A percentile compares a stretch with the other conserved stretches of the same genome.
Conservation (phyloP, 1,140 invertebrate species). For the Aphis craccivora region DNA sequence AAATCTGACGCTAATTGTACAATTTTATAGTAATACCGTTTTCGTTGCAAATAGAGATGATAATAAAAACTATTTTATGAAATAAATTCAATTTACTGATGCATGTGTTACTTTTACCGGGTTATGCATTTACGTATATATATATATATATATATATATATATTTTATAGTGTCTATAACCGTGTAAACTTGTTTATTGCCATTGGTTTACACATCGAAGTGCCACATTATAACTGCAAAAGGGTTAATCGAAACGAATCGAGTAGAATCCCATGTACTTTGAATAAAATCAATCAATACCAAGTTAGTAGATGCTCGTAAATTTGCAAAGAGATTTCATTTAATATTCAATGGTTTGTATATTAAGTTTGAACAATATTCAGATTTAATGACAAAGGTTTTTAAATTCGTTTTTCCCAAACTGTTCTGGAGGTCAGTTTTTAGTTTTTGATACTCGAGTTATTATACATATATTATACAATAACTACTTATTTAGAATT, state of each 20-base stretch:
- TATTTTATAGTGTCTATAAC: background rate
- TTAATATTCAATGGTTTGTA: too few relatives aligned
- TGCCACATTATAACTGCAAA: background rate
- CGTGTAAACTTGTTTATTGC: background rate
- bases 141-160: background rate
- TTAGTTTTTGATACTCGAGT: background rate
- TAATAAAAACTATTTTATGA: conserved; percentile 15
- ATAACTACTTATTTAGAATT: background rate
- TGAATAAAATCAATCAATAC: conserved; percentile 2
- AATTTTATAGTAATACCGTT: background rate
- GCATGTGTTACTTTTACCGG: background rate
- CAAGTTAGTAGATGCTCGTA: background rate
- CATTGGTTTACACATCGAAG: background rate
- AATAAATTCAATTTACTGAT: conserved; percentile 24
- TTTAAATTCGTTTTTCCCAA: background rate
- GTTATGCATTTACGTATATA: background rate
- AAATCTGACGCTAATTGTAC: background rate
- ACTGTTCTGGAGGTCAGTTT: background rate
- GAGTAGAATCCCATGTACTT: background rate
- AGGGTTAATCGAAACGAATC: background rate
- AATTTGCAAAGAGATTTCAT: background rate
- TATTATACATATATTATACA: background rate
- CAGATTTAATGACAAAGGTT: background rate
- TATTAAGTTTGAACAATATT: too few relatives aligned
- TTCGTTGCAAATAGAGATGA: background rate